Evolutionary conservation across 2,888 invertebrate species (phyloP), one percentile per base, ranked within the genome.

Genomic region (Acronicta psi): DNA sequence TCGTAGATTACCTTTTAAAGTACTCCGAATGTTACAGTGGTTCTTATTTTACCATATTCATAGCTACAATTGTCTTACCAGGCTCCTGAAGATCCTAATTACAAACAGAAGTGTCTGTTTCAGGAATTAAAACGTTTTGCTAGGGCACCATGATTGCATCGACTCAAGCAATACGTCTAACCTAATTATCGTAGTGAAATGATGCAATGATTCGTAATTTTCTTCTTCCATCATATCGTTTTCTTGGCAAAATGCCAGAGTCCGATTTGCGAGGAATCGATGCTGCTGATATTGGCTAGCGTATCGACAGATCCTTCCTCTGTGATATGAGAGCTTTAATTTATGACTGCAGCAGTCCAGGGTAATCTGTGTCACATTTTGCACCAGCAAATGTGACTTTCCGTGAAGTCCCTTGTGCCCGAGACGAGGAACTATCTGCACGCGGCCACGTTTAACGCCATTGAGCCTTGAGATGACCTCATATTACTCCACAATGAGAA

Each of bases 201-300:
- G n/a, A n/a, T 47, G 66, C 41, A 65, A 51, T 71, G 59, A 65
- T 54, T 71, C 53, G 59, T 41, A 47, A 41, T 54, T 65, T 23
- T 38, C 65, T 57, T 46, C 50, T 23, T 47, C 29, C 47, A 70
- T 46, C 29, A 52, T 66, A 69, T 45, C 36, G 20, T 37, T 54
- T 40, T 23, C 0, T 29, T 71, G 67, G 67, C 66, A 6, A 8
- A 4, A 2, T 23, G 72, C 67, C 67, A 68, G 67, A 25, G 59
- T 66, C 37, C 36, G 71, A 49, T 67, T 43, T 42, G 53, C 50
- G 31, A 42, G 58, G 50, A 65, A 55, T 70, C 34, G 66, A 52
- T 58, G 36, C 14, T 53, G 66, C 50, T 70, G 58, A 53, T 67
- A 50, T 71, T 68, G 67, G 72, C 72, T 51, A 38, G n/a, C 53